These are phyloP conservation scores for Pteropus rufus DNA, from an alignment of 2,797 vertebrate genomes.

Conservation along the genomic window DNA sequence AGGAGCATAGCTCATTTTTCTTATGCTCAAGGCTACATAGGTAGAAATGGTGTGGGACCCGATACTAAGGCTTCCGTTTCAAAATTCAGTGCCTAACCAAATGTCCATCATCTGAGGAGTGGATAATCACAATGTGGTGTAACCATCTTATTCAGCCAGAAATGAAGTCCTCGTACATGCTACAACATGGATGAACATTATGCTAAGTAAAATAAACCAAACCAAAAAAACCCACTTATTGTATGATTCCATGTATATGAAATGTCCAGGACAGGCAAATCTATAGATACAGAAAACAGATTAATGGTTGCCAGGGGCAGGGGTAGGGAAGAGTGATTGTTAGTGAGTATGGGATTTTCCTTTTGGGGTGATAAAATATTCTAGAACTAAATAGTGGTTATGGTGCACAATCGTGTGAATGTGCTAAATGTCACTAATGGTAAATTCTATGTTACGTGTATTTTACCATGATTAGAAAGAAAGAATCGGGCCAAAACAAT, in stretches of 20 bases:
- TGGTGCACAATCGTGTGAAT: not conserved
- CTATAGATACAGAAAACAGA: not conserved
- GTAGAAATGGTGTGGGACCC: not conserved
- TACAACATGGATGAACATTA: not conserved
- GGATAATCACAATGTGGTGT: not conserved
- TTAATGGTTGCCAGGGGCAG: not conserved
- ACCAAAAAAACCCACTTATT: not conserved
- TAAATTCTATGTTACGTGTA: not conserved
- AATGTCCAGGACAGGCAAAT: not conserved
- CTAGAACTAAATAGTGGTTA: not conserved
- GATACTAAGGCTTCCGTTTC: not conserved
- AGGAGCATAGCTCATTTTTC: not conserved
- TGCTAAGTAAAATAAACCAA: not conserved
- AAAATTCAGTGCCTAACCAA: not conserved
- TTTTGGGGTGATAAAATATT: not conserved
- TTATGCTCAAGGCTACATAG: not conserved
- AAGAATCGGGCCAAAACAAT: not conserved
- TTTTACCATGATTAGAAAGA: not conserved
- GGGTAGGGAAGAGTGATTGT: not conserved
- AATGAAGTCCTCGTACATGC: not conserved
- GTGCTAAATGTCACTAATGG: not conserved
- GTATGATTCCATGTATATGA: not conserved
- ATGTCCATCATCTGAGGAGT: not conserved
- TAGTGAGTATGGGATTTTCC: not conserved
- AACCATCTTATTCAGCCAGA: not conserved